phyloP scores from a whole-genome alignment of 2,888 invertebrate genomes.

The Phortica magna region DNA sequence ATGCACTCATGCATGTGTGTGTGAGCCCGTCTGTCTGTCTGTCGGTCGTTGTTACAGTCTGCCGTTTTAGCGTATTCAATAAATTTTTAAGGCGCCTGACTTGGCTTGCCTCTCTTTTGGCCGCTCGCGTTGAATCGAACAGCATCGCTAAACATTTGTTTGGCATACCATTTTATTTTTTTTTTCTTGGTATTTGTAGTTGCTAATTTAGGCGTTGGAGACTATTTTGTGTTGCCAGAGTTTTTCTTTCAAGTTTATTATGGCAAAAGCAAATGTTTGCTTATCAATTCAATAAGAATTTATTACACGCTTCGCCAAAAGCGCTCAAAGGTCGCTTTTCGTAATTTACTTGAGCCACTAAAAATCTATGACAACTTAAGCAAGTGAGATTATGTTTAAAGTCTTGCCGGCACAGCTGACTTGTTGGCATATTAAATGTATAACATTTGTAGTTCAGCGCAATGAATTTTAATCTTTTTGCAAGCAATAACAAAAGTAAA shows the following conservation, averaged over 20 bases:
- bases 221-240: background rate
- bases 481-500: background rate
- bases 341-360: too few relatives aligned
- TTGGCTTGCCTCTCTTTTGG: background rate
- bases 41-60: background rate
- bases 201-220: background rate
- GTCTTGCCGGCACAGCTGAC: too few relatives aligned
- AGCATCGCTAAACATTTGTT: background rate
- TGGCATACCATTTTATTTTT: background rate
- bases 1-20: slow-evolving; percentile 1
- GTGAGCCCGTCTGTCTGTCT: background rate
- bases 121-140: background rate
- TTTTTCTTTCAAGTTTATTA: background rate
- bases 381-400: too few relatives aligned
- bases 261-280: background rate
- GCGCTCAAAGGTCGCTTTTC: too few relatives aligned
- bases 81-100: slow-evolving; percentile 20
- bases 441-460: background rate
- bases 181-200: background rate
- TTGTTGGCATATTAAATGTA: too few relatives aligned
- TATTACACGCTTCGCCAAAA: too few relatives aligned
- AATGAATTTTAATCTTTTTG: slow-evolving; percentile 20
- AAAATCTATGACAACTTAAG: too few relatives aligned
- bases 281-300: too few relatives aligned
- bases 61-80: slow-evolving; percentile 9